A percentile compares a stretch with the other conserved stretches of the same genome.
Conservation (phyloP, 2,888 invertebrate genomes). For the Andrena bicolor region DNA sequence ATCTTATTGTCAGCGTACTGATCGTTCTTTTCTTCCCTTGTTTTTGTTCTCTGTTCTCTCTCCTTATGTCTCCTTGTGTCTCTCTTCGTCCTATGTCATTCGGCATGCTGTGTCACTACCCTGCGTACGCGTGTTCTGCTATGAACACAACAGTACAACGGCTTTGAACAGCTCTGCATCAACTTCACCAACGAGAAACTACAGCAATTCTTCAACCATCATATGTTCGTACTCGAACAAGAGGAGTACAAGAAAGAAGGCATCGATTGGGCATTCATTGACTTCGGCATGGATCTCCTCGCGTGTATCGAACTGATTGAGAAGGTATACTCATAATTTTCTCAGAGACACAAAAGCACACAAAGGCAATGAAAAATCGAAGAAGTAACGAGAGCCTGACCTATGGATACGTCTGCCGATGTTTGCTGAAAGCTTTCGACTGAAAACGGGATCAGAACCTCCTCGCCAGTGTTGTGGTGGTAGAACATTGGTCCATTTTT, state of each 20-base stretch:
- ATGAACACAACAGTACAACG: slow-evolving; percentile 90
- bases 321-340: slow-evolving; percentile 88
- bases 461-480: slow-evolving; percentile 24
- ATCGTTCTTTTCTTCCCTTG: slow-evolving; percentile 43
- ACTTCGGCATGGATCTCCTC: slow-evolving; percentile 98
- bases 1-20: slow-evolving; percentile 8
- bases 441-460: slow-evolving; percentile 45
- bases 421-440: slow-evolving; percentile 36
- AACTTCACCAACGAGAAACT: slow-evolving; percentile 99
- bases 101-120: slow-evolving; percentile 39
- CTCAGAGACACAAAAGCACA: slow-evolving; percentile 1
- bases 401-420: slow-evolving; percentile 1
- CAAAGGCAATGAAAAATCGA: neutral
- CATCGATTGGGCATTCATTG: slow-evolving; percentile 98
- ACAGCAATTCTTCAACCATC: slow-evolving; percentile 99
- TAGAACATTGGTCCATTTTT: slow-evolving; percentile 29
- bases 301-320: slow-evolving; percentile 98
- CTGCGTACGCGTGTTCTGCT: slow-evolving; percentile 28
- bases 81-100: slow-evolving; percentile 19
- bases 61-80: slow-evolving; percentile 21
- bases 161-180: slow-evolving; percentile 99
- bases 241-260: slow-evolving; percentile 98
- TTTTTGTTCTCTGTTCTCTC: slow-evolving; percentile 44
- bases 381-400: slow-evolving; percentile 14
- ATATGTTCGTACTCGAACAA: slow-evolving; percentile 99